These are phyloP conservation scores for Typhlichthys subterraneus DNA, from an alignment of 2,797 vertebrate species.

Conservation along the genomic window DNA sequence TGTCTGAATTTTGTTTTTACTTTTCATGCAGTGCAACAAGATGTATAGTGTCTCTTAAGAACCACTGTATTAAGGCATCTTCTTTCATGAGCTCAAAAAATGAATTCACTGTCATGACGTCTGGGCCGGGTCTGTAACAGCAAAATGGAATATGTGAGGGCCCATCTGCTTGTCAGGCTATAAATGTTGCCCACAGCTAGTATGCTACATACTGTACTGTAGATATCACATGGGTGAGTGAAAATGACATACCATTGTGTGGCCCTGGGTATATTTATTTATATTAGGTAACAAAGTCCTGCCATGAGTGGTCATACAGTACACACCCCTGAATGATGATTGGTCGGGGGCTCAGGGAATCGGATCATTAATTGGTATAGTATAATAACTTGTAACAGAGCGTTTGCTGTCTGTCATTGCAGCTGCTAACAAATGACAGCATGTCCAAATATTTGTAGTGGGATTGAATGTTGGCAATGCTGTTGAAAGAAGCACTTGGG, in stretches of 20 bases:
- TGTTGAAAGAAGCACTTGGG: constrained; percentile 11
- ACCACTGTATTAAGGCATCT: constrained; percentile 3
- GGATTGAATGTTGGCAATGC: constrained; percentile 20
- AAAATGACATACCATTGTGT: constrained; percentile 16
- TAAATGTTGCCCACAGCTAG: background rate
- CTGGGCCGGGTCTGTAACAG: background rate
- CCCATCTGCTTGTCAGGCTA: constrained; percentile 30
- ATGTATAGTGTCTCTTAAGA: too few relatives aligned
- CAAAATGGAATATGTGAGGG: constrained; percentile 19
- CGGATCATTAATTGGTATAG: background rate
- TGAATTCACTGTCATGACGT: background rate
- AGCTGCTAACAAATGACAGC: constrained; percentile 3
- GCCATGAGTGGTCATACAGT: constrained; percentile 26
- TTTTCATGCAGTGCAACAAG: too few relatives aligned
- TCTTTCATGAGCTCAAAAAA: constrained; percentile 24
- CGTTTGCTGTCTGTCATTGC: constrained; percentile 5
- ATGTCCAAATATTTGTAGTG: constrained; percentile 25
- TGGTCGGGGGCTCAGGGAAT: constrained; percentile 23
- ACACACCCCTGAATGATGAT: constrained; percentile 34
- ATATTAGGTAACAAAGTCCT: constrained; percentile 11
- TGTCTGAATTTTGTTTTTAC: too few relatives aligned
- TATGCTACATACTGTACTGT: constrained; percentile 13
- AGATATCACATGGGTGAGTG: constrained; percentile 26
- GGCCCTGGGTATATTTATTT: constrained; percentile 19
- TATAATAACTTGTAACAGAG: background rate